Base-by-base conservation (phyloP, 2,888 invertebrate species). In the Amphimallon solstitiale region DNA sequence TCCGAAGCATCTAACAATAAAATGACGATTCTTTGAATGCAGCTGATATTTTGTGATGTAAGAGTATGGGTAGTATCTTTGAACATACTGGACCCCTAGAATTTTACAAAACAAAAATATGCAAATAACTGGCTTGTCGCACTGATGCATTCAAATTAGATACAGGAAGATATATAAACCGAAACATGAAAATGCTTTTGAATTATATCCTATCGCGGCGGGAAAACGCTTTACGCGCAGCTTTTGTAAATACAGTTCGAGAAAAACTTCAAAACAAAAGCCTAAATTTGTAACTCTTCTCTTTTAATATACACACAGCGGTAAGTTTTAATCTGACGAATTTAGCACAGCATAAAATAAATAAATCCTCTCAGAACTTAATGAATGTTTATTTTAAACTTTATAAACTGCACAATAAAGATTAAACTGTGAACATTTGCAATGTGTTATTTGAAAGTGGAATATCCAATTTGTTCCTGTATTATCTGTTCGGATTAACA, bases 101-200 rank as follows among this genome's bases (percentile, higher is more conserved):
- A 23, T 23, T 23, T 5, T 23, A 23, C 5, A 5, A 23, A 23
- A 29, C 9, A 1, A 29, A 29, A 29, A 9, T 5, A 29, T 29
- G 29, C 29, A 29, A 29, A 29, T n/a, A n/a, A 29, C 2, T 29
- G 6, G 1, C 2, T 29, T 3, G n/a, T n/a, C n/a, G n/a, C 1
- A 29, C 5, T 23, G 23, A 2, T 2, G 23, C 5, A 23, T 29
- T 29, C 29, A 29, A 29, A 29, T 29, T 1, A 29, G 29, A 29
- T 29, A 29, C 5, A 29, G 7, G 29, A 2, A 29, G 29, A 29
- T 29, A 29, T 15, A 7, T 15, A 12, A 35, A 17, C 35, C 51
- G 35, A 34, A 35, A 51, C 51, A 51, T 17, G 51, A 17, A 35
- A 51, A 51, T 17, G 51, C 51, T 51, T 35, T 51, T 17, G 51